phyloP scores from a whole-genome alignment of 2,888 invertebrate species.

The Stenchaetothrips biformis region DNA sequence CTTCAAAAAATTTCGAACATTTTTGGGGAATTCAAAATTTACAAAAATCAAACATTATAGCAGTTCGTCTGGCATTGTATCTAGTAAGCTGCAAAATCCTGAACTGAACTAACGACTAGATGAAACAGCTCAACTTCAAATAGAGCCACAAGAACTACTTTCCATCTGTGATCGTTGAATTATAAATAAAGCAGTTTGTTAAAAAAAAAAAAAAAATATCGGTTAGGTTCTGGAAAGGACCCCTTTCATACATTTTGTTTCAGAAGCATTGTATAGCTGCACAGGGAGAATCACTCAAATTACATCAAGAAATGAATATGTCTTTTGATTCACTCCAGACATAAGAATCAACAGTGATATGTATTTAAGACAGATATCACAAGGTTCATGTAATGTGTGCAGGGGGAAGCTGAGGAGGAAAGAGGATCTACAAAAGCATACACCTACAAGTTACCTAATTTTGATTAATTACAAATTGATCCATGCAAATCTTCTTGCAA shows the following conservation, averaged over 20 bases:
- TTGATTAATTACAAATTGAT: not conserved
- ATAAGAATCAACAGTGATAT: too few relatives aligned
- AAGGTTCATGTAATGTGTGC: too few relatives aligned
- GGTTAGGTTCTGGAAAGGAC: not conserved
- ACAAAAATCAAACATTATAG: not conserved
- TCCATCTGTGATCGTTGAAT: not conserved
- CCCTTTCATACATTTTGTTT: not conserved
- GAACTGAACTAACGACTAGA: constrained; percentile 4
- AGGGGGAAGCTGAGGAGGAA: too few relatives aligned
- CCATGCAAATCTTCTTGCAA: too few relatives aligned
- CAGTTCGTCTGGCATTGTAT: not conserved
- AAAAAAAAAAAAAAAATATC: not conserved
- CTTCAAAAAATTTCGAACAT: not conserved
- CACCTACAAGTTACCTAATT: not conserved
- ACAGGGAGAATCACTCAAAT: too few relatives aligned
- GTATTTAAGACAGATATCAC: too few relatives aligned
- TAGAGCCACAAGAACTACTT: not conserved
- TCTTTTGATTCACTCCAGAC: too few relatives aligned
- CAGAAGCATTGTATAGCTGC: too few relatives aligned
- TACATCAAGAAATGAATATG: too few relatives aligned
- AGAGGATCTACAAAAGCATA: too few relatives aligned
- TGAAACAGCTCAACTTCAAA: constrained; percentile 4
- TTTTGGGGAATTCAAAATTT: not conserved
- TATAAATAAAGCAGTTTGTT: not conserved
- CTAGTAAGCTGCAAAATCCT: not conserved